Evolutionary conservation across 2,888 invertebrate genomes (phyloP).

Genomic region (Camponotus fellah): DNA sequence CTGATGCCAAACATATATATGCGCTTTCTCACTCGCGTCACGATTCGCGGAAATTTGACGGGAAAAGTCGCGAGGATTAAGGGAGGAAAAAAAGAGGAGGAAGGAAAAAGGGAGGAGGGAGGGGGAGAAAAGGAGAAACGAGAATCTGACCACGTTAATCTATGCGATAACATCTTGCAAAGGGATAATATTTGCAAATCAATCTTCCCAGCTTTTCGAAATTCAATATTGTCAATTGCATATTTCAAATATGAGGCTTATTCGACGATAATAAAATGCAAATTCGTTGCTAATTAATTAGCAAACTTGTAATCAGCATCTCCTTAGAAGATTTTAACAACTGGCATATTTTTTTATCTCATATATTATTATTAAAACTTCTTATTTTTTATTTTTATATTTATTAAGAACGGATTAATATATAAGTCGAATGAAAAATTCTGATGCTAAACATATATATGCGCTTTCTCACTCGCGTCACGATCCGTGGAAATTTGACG

Average conservation of each 20-base stretch:
- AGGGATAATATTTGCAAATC: conserved; percentile 27
- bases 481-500: conserved; percentile 4
- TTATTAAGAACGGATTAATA: background rate
- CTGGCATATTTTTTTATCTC: background rate
- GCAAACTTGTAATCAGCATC: background rate
- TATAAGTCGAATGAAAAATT: conserved; percentile 4
- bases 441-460: background rate
- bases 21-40: too few species aligned
- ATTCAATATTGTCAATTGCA: conserved; percentile 26
- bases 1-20: too few species aligned
- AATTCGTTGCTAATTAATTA: background rate
- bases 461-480: background rate
- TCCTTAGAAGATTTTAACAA: background rate
- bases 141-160: conserved; percentile 7
- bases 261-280: background rate
- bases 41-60: too few species aligned
- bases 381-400: background rate
- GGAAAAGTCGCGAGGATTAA: too few species aligned
- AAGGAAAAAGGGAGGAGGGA: too few species aligned
- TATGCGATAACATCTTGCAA: background rate
- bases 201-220: conserved; percentile 18
- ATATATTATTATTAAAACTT: conserved; percentile 10
- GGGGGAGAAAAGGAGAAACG: too few species aligned
- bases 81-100: too few species aligned
- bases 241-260: background rate